These are phyloP conservation scores for Euschistus heros DNA, from an alignment of 1,140 invertebrate species.

Conservation along the genomic window DNA sequence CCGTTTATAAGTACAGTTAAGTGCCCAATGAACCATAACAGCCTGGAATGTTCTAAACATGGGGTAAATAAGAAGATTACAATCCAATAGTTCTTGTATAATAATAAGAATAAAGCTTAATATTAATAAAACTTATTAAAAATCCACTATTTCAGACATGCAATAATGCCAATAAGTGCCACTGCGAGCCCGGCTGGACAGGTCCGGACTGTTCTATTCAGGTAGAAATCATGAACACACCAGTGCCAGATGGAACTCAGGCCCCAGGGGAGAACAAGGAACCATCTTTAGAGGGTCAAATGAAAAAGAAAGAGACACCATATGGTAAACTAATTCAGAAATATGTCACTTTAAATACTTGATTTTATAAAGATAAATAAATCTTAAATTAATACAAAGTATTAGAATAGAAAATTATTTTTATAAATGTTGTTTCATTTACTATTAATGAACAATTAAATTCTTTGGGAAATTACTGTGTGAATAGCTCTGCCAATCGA, in stretches of 20 bases:
- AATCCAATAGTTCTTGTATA: neutral
- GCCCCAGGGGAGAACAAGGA: slow-evolving; percentile 38
- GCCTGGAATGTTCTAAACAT: slow-evolving; percentile 82
- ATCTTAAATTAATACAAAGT: neutral
- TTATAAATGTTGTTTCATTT: too few relatives aligned
- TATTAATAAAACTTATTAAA: neutral
- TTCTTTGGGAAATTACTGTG: too few relatives aligned
- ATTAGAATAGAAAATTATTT: too few relatives aligned
- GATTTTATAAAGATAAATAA: neutral
- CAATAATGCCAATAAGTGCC: slow-evolving; percentile 85
- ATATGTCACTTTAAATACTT: neutral
- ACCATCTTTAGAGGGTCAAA: slow-evolving; percentile 48
- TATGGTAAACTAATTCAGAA: slow-evolving; percentile 52
- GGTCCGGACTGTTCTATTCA: slow-evolving; percentile 78
- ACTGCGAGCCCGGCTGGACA: slow-evolving; percentile 79
- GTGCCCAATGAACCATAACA: slow-evolving; percentile 80
- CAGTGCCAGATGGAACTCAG: slow-evolving; percentile 35
- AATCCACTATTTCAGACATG: slow-evolving; percentile 56
- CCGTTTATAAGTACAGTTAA: slow-evolving; percentile 69
- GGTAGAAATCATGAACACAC: slow-evolving; percentile 49
- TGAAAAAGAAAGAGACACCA: slow-evolving; percentile 76
- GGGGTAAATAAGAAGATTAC: slow-evolving; percentile 50
- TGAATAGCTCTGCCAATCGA: too few relatives aligned
- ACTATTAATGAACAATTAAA: too few relatives aligned
- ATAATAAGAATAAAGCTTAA: neutral